phyloP scores from a whole-genome alignment of 2,797 vertebrate species.

The Steatocranus sp. region DNA sequence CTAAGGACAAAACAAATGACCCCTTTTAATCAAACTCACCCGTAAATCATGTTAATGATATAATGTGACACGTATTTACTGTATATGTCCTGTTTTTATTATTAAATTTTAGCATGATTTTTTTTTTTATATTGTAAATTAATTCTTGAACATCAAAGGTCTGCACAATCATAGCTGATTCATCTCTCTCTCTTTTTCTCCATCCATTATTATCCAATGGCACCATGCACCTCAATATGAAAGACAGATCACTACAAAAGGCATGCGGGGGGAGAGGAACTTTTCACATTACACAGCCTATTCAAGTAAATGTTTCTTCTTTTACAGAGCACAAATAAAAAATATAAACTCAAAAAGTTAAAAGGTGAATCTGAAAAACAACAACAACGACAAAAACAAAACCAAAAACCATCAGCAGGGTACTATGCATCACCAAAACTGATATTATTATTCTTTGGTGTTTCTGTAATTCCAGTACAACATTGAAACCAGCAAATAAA shows the following conservation, averaged over 20 bases:
- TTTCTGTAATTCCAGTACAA: conserved; percentile 87
- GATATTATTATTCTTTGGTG: conserved; percentile 93
- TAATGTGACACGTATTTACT: conserved; percentile 43
- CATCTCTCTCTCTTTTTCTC: conserved; percentile 24
- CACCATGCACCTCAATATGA: conserved; percentile 78
- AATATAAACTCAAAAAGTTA: background rate
- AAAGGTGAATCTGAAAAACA: background rate
- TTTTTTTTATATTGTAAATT: conserved; percentile 65
- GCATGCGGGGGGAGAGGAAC: conserved; percentile 84
- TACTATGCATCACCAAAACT: conserved; percentile 90
- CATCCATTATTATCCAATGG: conserved; percentile 62
- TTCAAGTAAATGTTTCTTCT: conserved; percentile 86
- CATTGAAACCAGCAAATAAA: conserved; percentile 93
- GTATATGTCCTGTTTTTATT: conserved; percentile 52
- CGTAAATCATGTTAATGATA: background rate
- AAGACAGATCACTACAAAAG: conserved; percentile 81
- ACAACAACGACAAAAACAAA: background rate
- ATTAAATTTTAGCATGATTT: conserved; percentile 65
- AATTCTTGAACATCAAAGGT: conserved; percentile 72
- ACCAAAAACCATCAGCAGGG: conserved; percentile 64
- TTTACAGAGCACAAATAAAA: conserved; percentile 80
- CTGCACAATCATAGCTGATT: conserved; percentile 67
- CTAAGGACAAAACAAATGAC: background rate
- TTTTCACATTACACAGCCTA: conserved; percentile 92
- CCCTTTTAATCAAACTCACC: background rate